Conservation (phyloP, 1,140 invertebrate species). For the Pseudomyrmex pallidus region DNA sequence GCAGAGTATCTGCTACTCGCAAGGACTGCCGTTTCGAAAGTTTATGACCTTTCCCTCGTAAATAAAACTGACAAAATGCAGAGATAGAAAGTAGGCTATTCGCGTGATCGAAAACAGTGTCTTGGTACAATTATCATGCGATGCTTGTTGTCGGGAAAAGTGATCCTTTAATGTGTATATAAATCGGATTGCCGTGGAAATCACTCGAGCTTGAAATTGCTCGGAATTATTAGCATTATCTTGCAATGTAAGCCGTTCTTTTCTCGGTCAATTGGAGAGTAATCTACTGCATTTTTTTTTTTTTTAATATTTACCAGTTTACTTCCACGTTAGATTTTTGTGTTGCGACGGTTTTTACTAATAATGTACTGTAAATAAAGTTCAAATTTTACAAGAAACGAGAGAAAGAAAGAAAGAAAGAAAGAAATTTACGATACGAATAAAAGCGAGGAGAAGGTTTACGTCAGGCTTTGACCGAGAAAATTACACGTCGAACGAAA, state of each 20-base stretch:
- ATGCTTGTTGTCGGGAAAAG: conserved; percentile 51
- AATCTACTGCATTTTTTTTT: no score
- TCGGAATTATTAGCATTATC: conserved; percentile 54
- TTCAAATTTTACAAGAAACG: background rate
- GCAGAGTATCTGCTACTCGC: background rate
- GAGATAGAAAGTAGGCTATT: conserved; percentile 69
- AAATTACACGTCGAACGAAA: conserved; percentile 13
- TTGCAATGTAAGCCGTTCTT: conserved; percentile 10
- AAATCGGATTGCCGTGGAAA: conserved; percentile 55
- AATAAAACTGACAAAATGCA: conserved; percentile 36
- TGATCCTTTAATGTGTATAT: conserved; percentile 56
- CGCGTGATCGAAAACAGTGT: conserved; percentile 35
- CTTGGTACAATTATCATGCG: conserved; percentile 51
- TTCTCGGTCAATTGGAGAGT: conserved; percentile 30
- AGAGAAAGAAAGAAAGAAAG: background rate
- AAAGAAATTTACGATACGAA: background rate
- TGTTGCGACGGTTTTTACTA: background rate
- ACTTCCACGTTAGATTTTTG: conserved; percentile 1
- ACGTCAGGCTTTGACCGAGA: background rate
- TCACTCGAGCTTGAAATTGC: conserved; percentile 65
- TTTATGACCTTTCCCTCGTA: conserved; percentile 25
- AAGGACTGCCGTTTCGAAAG: background rate
- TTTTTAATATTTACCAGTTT: background rate
- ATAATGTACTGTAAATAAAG: no score
- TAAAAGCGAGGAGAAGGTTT: background rate